Conservation (phyloP, 2,888 invertebrate genomes). For the Smittia sp. region DNA sequence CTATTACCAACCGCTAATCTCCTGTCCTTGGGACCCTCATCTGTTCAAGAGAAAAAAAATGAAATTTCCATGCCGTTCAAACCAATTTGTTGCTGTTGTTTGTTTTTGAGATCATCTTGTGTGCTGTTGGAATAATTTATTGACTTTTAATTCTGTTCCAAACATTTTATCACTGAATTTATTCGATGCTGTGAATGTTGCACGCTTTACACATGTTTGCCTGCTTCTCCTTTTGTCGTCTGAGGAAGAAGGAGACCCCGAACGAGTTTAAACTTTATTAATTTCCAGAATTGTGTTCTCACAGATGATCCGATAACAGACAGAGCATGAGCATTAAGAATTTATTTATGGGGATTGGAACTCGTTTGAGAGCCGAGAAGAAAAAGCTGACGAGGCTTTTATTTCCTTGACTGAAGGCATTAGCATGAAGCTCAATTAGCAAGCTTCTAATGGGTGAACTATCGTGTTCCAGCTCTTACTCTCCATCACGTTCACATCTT, state of each 20-base stretch:
- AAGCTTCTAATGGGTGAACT: no score
- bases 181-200: background rate
- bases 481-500: background rate
- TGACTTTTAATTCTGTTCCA: conserved; percentile 8
- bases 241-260: background rate
- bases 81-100: conserved; percentile 5
- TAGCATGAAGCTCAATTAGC: no score
- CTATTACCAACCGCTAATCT: no score
- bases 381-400: no score
- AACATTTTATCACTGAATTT: conserved; percentile 12
- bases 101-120: background rate
- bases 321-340: background rate
- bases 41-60: no score
- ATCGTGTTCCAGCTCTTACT: no score
- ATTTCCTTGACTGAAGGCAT: no score
- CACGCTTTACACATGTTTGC: conserved; percentile 6
- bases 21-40: no score
- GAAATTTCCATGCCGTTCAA: background rate
- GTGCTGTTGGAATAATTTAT: background rate
- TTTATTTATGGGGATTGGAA: background rate
- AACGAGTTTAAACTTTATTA: background rate
- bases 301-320: background rate
- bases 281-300: background rate
- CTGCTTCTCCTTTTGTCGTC: background rate
- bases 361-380: no score